phyloP scores from a whole-genome alignment of 2,113 vertebrate genomes.

The Erpornis zantholeuca region DNA sequence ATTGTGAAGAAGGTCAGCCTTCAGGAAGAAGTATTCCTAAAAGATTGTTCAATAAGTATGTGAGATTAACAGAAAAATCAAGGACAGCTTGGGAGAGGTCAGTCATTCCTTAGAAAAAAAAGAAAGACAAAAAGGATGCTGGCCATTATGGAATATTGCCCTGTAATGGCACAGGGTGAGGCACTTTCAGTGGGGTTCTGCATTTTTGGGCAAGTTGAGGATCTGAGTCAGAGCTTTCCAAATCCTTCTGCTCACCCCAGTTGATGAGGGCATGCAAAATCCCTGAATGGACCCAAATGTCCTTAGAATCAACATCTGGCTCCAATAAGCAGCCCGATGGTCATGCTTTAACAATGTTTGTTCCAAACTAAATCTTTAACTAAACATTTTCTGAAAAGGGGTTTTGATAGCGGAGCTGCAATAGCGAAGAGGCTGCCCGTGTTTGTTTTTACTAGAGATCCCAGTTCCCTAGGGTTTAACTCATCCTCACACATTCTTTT shows the following conservation, averaged over 20 bases:
- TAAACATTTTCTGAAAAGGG: slow-evolving; percentile 66
- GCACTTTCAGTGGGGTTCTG: background rate
- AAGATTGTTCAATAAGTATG: background rate
- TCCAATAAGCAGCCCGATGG: slow-evolving; percentile 76
- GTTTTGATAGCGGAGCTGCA: slow-evolving; percentile 49
- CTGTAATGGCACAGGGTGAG: slow-evolving; percentile 24
- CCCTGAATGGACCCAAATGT: slow-evolving; percentile 73
- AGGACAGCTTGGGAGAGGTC: background rate
- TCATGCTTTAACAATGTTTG: slow-evolving; percentile 66
- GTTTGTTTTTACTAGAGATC: slow-evolving; percentile 66
- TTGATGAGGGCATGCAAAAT: slow-evolving; percentile 76
- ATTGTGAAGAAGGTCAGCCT: slow-evolving; percentile 44
- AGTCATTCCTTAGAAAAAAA: background rate
- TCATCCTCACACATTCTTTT: slow-evolving; percentile 54
- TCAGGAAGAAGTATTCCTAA: slow-evolving; percentile 34
- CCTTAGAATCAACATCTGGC: slow-evolving; percentile 79
- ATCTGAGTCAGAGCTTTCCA: slow-evolving; percentile 57
- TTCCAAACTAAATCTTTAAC: slow-evolving; percentile 57
- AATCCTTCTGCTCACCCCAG: slow-evolving; percentile 68
- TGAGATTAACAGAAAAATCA: background rate
- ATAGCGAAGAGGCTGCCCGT: slow-evolving; percentile 15
- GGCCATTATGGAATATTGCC: background rate
- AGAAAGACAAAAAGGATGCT: background rate
- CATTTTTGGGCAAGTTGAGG: slow-evolving; percentile 48
- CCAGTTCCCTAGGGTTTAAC: slow-evolving; percentile 30